Conservation (phyloP, 2,797 vertebrate species). For the Tamandua tetradactyla region DNA sequence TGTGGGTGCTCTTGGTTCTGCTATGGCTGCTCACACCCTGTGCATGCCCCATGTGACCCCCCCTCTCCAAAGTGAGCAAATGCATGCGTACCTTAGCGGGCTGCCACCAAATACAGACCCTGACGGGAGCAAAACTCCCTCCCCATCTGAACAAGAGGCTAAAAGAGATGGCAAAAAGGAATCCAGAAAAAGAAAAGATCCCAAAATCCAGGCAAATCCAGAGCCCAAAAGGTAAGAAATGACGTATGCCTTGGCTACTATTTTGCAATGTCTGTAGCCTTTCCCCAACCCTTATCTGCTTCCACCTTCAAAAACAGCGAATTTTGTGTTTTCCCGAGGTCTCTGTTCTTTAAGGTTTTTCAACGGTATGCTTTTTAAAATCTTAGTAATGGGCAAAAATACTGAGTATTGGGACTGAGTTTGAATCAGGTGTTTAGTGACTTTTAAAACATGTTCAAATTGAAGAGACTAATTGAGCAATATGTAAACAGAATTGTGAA, state of each 20-base stretch:
- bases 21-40: slow-evolving; percentile 87
- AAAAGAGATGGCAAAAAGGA: slow-evolving; percentile 96
- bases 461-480: slow-evolving; percentile 52
- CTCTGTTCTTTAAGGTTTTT: not conserved
- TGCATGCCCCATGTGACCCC: slow-evolving; percentile 84
- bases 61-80: slow-evolving; percentile 89
- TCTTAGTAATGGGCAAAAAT: not conserved
- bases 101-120: slow-evolving; percentile 88
- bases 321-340: not conserved
- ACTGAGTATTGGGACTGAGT: slow-evolving; percentile 22
- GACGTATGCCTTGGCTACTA: slow-evolving; percentile 60
- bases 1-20: slow-evolving; percentile 85
- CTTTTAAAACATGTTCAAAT: not conserved
- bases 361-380: not conserved
- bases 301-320: slow-evolving; percentile 32
- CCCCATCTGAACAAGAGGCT: slow-evolving; percentile 86
- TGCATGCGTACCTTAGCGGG: slow-evolving; percentile 90
- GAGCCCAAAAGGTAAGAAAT: slow-evolving; percentile 92
- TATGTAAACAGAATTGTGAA: slow-evolving; percentile 55
- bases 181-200: slow-evolving; percentile 96
- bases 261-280: slow-evolving; percentile 13
- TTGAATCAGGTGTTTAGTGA: not conserved
- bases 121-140: slow-evolving; percentile 88
- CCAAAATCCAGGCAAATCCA: slow-evolving; percentile 88
- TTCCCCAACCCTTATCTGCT: not conserved